Evolutionary conservation across 1,140 invertebrate species (phyloP), one percentile per base, ranked within the genome.

Genomic region (Tachypleus tridentatus): DNA sequence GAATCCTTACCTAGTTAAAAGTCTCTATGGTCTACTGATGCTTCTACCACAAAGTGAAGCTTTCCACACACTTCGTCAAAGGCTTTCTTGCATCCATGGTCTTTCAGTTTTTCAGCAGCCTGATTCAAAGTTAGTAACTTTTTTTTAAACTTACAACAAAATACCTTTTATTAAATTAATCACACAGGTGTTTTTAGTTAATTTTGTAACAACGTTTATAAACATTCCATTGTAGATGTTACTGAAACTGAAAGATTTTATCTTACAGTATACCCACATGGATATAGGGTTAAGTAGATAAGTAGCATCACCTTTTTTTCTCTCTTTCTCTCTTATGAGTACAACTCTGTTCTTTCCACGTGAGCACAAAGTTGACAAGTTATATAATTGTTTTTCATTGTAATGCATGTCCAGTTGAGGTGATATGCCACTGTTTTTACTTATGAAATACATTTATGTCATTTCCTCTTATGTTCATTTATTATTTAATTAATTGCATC

Each of bases 21-120:
- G 93, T 52, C 80, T 99, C 57, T 98, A 96, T 78, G 95, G 95
- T 3, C 82, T 99, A 29, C 80, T 99, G 6, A 99, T 99, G 97
- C 79, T 99, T 62, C 80, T 99, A 68, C 97, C 97, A 47, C 97
- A 99, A 80, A 95, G 89, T 58, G 93, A 97, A 74, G 93, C 95
- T 7, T 99, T 98, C 78, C 85, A 88, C 71, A 86, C 87, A 51
- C 81, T 99, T 59, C 84, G 88, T 65, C 85, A 87, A 72, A 82
- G 97, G 67, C 81, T 99, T 62, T 85, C 93, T 73, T 95, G 93
- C 75, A 87, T 96, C 72, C 93, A 93, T 62, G 73, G 65, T 82
- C 80, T 72, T 77, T 77, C 75, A 80, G 78, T 76, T 69, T 80
- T 69, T 73, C 74, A 68, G 70, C 66, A 61, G 6, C 29, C 52